These are phyloP conservation scores for Tenualosa ilisha DNA, from an alignment of 2,797 vertebrate species.

Conservation along the genomic window DNA sequence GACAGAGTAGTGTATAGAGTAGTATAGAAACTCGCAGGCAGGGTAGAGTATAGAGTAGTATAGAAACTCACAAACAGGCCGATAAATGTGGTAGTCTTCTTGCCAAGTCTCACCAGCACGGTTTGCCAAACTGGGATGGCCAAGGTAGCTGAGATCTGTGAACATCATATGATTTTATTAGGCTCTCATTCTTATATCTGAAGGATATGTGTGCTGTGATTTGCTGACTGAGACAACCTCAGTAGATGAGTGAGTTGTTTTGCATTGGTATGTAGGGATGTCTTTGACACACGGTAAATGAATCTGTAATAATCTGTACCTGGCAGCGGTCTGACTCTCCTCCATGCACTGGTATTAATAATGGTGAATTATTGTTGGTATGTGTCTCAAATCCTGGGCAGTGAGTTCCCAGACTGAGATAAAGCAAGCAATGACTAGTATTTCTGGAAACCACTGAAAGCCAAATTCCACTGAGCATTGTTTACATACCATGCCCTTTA, in stretches of 20 bases:
- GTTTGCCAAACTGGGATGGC: slow-evolving; percentile 67
- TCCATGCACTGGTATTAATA: not conserved
- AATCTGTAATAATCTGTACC: not conserved
- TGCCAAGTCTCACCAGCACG: slow-evolving; percentile 63
- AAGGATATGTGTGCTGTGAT: not conserved
- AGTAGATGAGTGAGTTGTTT: not conserved
- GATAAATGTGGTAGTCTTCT: slow-evolving; percentile 63
- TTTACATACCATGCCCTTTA: not conserved
- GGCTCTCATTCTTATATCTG: not conserved
- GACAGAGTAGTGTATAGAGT: too few species aligned
- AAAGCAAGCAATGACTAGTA: not conserved
- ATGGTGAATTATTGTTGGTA: not conserved
- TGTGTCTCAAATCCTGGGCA: not conserved
- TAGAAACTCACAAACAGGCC: slow-evolving; percentile 64
- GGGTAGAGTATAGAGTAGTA: too few species aligned
- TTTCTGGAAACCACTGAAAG: not conserved
- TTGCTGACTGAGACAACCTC: not conserved
- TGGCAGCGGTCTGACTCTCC: not conserved
- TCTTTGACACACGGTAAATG: not conserved
- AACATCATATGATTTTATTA: not conserved
- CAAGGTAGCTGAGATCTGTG: slow-evolving; percentile 61
- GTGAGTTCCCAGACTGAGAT: not conserved
- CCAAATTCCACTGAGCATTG: not conserved
- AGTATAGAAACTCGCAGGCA: too few species aligned
- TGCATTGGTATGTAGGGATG: not conserved